Evolutionary conservation across 92 coral and sea anemone genomes (phyloP).

Genomic region (Meandrina meandrites): DNA sequence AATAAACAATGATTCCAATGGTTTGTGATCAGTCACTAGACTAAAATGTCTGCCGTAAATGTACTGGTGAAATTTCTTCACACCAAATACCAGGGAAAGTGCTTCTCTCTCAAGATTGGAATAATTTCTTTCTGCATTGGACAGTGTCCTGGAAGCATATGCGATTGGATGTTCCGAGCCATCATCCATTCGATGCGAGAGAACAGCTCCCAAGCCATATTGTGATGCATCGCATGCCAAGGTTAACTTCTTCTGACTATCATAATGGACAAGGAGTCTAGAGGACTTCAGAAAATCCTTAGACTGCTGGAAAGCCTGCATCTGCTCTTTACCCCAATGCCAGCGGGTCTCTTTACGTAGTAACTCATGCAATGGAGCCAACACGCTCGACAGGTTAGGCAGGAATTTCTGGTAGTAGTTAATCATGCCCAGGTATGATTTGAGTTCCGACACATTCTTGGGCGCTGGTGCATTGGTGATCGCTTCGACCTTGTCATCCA

Average conservation of each 20-base stretch:
- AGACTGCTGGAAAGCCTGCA: constrained; percentile 22
- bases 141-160: constrained; percentile 14
- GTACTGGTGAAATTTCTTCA: constrained; percentile 38
- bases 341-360: no score
- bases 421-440: no score
- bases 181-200: constrained; percentile 28
- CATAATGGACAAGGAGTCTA: constrained; percentile 23
- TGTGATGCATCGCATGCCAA: constrained; percentile 31
- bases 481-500: not conserved
- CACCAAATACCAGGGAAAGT: constrained; percentile 11
- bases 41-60: constrained; percentile 64
- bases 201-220: constrained; percentile 25
- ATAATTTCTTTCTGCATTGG: constrained; percentile 32
- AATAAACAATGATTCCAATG: constrained; percentile 48
- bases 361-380: no score
- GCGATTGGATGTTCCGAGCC: constrained; percentile 23
- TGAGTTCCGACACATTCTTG: no score
- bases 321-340: no score
- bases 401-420: no score
- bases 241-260: constrained; percentile 19
- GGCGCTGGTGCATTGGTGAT: no score
- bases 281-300: constrained; percentile 25
- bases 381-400: no score
- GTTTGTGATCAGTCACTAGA: constrained; percentile 62
- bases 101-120: constrained; percentile 43